These are phyloP conservation scores for Idaea biselata DNA, from an alignment of 2,888 invertebrate species.

Conservation along the genomic window DNA sequence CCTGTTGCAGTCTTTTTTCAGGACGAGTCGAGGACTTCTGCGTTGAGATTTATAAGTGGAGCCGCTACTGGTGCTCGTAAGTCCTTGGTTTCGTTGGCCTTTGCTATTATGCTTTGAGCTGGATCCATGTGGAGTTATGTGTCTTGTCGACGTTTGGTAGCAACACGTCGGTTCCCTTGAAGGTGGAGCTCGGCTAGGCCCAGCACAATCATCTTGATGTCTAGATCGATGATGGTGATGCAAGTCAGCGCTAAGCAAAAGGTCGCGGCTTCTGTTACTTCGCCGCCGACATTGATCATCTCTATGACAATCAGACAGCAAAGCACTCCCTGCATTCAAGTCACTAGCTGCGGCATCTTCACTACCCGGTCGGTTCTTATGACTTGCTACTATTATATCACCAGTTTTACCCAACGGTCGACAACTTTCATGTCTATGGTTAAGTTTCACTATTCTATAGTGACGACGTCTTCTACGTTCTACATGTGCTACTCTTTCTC, in stretches of 20 bases:
- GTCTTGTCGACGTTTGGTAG: slow-evolving; percentile 49
- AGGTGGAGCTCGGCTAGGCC: slow-evolving; percentile 55
- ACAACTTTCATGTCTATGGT: slow-evolving; percentile 67
- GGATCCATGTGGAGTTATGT: not conserved
- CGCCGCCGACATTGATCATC: slow-evolving; percentile 41
- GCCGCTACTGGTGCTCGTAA: slow-evolving; percentile 51
- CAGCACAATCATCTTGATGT: slow-evolving; percentile 55
- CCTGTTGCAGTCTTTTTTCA: slow-evolving; percentile 57
- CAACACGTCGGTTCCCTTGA: slow-evolving; percentile 59
- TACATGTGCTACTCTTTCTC: slow-evolving; percentile 69
- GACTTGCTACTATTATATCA: slow-evolving; percentile 73
- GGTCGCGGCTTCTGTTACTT: slow-evolving; percentile 53
- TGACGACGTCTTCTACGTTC: slow-evolving; percentile 70
- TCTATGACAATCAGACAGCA: slow-evolving; percentile 41
- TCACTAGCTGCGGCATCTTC: slow-evolving; percentile 51
- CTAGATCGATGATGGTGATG: slow-evolving; percentile 37
- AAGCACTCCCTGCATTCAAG: slow-evolving; percentile 47
- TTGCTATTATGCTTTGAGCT: slow-evolving; percentile 19
- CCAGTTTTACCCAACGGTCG: slow-evolving; percentile 70
- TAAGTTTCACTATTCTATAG: slow-evolving; percentile 70
- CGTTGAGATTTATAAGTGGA: slow-evolving; percentile 37
- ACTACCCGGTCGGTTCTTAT: slow-evolving; percentile 56
- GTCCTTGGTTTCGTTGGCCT: slow-evolving; percentile 27
- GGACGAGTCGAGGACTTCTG: slow-evolving; percentile 54
- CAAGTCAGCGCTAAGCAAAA: slow-evolving; percentile 38